Conservation (phyloP, 1,140 invertebrate genomes). For the Macrocentrus cingulum region DNA sequence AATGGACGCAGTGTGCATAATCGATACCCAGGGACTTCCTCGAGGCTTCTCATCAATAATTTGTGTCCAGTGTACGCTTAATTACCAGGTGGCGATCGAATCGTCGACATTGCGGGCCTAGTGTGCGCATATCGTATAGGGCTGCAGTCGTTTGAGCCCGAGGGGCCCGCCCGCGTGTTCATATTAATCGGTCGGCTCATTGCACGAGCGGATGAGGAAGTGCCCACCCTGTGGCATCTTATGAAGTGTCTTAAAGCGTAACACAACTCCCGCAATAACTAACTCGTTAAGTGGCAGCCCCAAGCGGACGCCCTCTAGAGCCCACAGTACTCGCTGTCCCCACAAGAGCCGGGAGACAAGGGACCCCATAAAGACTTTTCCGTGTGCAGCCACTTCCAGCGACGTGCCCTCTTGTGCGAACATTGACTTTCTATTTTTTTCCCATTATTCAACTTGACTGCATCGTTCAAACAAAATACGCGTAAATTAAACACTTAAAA, state of each 20-base stretch:
- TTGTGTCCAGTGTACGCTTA: slow-evolving; percentile 15
- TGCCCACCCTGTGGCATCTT: slow-evolving; percentile 8
- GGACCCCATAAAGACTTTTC: too few species aligned
- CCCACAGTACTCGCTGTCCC: background rate
- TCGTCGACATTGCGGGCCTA: background rate
- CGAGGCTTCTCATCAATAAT: slow-evolving; percentile 1
- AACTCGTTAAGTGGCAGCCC: slow-evolving; percentile 20
- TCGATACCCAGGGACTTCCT: background rate
- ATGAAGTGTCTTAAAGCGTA: slow-evolving; percentile 24
- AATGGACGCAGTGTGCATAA: slow-evolving; percentile 3
- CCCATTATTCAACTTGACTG: too few species aligned
- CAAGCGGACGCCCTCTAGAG: slow-evolving; percentile 1
- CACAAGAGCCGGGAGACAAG: too few species aligned
- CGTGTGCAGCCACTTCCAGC: background rate
- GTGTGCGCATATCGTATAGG: background rate
- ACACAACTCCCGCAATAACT: slow-evolving; percentile 22
- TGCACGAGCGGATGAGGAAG: slow-evolving; percentile 28
- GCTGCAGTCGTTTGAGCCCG: too few species aligned
- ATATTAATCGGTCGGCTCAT: slow-evolving; percentile 25
- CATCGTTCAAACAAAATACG: too few species aligned
- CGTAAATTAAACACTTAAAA: background rate
- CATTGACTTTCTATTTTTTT: too few species aligned
- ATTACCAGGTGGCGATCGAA: slow-evolving; percentile 21
- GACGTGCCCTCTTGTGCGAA: background rate
- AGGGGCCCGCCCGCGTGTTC: background rate